These are phyloP conservation scores for Chinchilla lanigera DNA, from an alignment of 2,113 vertebrate species.

Conservation along the genomic window DNA sequence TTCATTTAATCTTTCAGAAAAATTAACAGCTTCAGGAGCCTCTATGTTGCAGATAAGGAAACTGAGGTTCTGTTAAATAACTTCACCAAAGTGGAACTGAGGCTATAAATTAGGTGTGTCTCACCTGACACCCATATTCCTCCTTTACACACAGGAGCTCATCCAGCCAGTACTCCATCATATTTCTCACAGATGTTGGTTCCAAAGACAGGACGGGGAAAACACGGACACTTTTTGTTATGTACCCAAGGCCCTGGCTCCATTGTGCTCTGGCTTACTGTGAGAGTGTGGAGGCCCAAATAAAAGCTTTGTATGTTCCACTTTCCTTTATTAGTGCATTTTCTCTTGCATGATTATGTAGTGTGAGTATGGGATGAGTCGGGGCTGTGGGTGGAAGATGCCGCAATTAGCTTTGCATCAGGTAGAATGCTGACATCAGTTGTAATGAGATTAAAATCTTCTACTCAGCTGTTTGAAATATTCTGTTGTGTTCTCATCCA, in stretches of 20 bases:
- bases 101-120: not conserved
- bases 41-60: not conserved
- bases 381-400: conserved; percentile 70
- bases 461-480: conserved; percentile 80
- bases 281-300: not conserved
- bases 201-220: not conserved
- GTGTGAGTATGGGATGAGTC: conserved; percentile 39
- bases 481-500: conserved; percentile 77
- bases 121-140: not conserved
- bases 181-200: not conserved
- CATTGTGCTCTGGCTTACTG: not conserved
- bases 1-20: conserved; percentile 21
- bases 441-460: conserved; percentile 81
- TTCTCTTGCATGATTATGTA: conserved; percentile 45
- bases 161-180: not conserved
- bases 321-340: conserved; percentile 36
- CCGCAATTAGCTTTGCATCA: conserved; percentile 77
- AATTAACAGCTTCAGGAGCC: not conserved
- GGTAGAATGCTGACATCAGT: conserved; percentile 81
- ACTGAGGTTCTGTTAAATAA: not conserved
- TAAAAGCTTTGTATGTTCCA: not conserved
- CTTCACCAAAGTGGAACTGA: not conserved
- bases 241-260: not conserved
- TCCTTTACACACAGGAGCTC: not conserved
- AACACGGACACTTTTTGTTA: not conserved